A percentile compares a stretch with the other conserved stretches of the same genome.
phyloP scores from a whole-genome alignment of 2,888 invertebrate species.

The Alitta virens region DNA sequence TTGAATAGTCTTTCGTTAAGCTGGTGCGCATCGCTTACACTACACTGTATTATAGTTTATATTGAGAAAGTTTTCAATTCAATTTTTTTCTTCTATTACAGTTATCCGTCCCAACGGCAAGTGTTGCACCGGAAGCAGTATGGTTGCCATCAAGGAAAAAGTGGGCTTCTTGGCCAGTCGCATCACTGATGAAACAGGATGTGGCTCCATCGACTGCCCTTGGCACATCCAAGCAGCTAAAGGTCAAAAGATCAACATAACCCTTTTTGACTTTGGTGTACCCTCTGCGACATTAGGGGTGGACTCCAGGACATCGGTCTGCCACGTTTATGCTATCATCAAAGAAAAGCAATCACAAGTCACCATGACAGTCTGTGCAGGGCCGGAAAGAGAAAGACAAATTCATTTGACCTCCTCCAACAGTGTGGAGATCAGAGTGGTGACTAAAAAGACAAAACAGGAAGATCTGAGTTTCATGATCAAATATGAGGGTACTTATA shows the following conservation, averaged over 20 bases:
- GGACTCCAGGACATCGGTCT: not conserved
- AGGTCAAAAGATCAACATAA: conserved; percentile 13
- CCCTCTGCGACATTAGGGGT: not conserved
- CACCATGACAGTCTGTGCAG: conserved; percentile 10
- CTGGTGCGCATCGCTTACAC: no score
- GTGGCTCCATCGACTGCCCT: conserved; percentile 17
- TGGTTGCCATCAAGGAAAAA: not conserved
- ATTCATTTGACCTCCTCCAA: conserved; percentile 7
- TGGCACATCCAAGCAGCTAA: conserved; percentile 14
- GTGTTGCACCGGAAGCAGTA: not conserved
- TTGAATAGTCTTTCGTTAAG: no score
- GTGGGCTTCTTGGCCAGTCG: conserved; percentile 6
- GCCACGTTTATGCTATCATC: not conserved
- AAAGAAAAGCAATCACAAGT: conserved; percentile 1
- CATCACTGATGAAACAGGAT: conserved; percentile 8
- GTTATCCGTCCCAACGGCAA: not conserved
- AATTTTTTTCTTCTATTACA: no score
- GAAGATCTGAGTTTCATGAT: conserved; percentile 9
- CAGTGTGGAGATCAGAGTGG: conserved; percentile 6
- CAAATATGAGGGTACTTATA: conserved; percentile 15
- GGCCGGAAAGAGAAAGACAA: not conserved
- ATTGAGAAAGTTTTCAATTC: no score
- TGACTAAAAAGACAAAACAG: conserved; percentile 11
- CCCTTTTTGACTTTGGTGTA: conserved; percentile 14
- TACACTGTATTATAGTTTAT: no score